phyloP scores from a whole-genome alignment of 2,888 invertebrate genomes.

The Scaptomyza reducta region DNA sequence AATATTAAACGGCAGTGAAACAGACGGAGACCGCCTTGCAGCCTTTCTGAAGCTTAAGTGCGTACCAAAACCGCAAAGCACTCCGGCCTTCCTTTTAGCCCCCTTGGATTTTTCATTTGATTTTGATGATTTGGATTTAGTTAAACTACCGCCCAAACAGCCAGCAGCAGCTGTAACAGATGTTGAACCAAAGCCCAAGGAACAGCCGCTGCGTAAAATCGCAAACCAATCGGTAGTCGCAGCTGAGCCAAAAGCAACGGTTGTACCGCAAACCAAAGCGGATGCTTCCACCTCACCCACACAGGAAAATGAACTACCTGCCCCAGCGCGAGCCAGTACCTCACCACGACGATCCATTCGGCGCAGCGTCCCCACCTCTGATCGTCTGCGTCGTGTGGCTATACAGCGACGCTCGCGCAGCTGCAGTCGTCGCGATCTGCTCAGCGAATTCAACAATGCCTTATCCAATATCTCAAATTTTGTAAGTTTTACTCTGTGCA shows the following conservation, averaged over 20 bases:
- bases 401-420: constrained; percentile 59
- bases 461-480: constrained; percentile 15
- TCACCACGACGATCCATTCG: constrained; percentile 9
- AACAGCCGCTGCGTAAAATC: constrained; percentile 16
- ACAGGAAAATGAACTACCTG: neutral
- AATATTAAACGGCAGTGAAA: constrained; percentile 42
- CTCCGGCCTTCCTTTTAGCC: constrained; percentile 31
- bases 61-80: constrained; percentile 16
- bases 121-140: constrained; percentile 60
- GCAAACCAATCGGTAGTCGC: neutral
- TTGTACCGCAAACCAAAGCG: neutral
- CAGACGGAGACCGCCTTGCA: constrained; percentile 41
- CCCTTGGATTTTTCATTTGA: constrained; percentile 49
- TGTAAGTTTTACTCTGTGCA: constrained; percentile 37
- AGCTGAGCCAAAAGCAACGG: neutral
- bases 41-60: constrained; percentile 51
- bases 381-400: constrained; percentile 65
- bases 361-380: constrained; percentile 58
- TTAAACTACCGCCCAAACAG: constrained; percentile 28
- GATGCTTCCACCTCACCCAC: neutral
- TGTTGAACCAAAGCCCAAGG: neutral
- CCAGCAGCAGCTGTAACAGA: constrained; percentile 3
- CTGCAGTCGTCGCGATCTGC: constrained; percentile 54
- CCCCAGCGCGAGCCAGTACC: neutral
- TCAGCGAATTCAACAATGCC: constrained; percentile 56